Conservation (phyloP, 2,888 invertebrate species). For the Cephus rjabovi region DNA sequence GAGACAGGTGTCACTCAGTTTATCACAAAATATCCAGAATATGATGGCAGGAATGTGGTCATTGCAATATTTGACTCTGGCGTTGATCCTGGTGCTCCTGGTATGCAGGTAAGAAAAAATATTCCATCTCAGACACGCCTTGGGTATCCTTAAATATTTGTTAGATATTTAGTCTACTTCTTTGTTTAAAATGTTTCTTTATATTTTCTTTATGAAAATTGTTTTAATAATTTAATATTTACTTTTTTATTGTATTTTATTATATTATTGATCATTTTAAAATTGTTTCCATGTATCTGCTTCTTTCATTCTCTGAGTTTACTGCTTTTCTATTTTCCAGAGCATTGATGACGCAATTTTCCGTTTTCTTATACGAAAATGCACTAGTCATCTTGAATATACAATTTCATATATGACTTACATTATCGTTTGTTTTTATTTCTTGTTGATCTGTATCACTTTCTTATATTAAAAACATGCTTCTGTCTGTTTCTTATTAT, state of each 20-base stretch:
- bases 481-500: neutral
- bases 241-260: neutral
- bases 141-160: neutral
- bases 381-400: neutral
- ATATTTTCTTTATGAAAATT: neutral
- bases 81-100: constrained; percentile 95
- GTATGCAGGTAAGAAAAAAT: constrained; percentile 80
- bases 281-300: neutral
- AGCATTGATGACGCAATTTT: neutral
- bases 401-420: neutral
- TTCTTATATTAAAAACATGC: neutral
- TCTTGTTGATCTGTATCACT: neutral
- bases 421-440: neutral
- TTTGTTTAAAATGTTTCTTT: neutral
- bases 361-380: neutral
- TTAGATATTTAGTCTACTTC: neutral
- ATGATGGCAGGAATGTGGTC: constrained; percentile 90
- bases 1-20: constrained; percentile 93
- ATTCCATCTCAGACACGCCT: neutral
- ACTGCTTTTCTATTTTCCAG: neutral
- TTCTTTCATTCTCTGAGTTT: neutral
- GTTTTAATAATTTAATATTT: neutral
- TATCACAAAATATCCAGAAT: constrained; percentile 87
- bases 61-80: constrained; percentile 99
- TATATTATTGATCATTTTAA: neutral